phyloP scores from a whole-genome alignment of 1,140 invertebrate species.

The Teleogryllus occipitalis region DNA sequence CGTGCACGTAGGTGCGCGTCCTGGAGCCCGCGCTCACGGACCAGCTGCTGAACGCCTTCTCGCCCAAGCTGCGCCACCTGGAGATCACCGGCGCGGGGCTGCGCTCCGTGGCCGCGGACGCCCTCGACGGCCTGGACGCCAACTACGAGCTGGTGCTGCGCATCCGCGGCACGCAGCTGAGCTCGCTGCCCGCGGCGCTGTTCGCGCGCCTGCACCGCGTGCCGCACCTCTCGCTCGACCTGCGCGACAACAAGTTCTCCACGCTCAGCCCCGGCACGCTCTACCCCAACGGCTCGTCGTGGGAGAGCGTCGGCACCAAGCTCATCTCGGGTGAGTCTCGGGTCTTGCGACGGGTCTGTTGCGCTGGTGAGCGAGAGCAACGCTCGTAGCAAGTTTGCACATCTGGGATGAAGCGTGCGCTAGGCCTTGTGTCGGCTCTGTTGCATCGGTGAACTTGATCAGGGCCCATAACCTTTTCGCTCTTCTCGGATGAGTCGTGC shows the following conservation, averaged over 20 bases:
- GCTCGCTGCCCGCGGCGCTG: slow-evolving; percentile 64
- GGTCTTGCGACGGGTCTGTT: slow-evolving; percentile 12
- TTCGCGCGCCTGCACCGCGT: slow-evolving; percentile 66
- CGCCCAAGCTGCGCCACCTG: slow-evolving; percentile 62
- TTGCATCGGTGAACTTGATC: no score
- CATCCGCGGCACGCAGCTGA: slow-evolving; percentile 65
- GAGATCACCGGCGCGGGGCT: slow-evolving; percentile 68
- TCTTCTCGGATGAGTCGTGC: not conserved
- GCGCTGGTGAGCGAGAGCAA: not conserved
- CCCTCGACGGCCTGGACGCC: slow-evolving; percentile 45
- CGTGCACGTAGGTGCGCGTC: slow-evolving; percentile 43
- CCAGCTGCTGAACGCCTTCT: slow-evolving; percentile 61
- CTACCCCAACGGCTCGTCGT: slow-evolving; percentile 72
- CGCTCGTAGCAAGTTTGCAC: no score
- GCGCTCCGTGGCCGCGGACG: slow-evolving; percentile 56
- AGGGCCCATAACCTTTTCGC: no score
- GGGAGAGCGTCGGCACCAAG: slow-evolving; percentile 75
- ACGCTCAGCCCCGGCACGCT: slow-evolving; percentile 70
- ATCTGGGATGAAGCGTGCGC: no score
- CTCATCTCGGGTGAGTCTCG: slow-evolving; percentile 56
- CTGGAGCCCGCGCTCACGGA: slow-evolving; percentile 58
- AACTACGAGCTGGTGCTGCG: slow-evolving; percentile 58
- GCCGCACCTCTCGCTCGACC: slow-evolving; percentile 70
- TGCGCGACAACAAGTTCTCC: slow-evolving; percentile 71
- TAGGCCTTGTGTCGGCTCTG: no score